Evolutionary conservation across 2,797 vertebrate genomes (phyloP), one percentile per base, ranked within the genome.

Genomic region (Octomys mimax): DNA sequence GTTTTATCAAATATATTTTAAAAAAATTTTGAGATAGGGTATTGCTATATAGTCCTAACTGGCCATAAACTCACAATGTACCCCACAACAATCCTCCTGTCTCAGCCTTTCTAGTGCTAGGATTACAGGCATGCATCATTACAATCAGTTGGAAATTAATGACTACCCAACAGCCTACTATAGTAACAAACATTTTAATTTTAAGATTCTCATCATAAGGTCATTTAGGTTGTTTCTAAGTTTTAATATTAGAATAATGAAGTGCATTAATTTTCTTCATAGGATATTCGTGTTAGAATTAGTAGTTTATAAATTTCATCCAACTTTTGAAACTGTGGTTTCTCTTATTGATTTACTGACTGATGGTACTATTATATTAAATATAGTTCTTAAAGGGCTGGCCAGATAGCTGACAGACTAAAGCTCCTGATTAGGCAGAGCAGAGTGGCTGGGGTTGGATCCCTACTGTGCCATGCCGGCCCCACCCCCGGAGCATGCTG

Each of bases 71-170:
- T 73, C 70, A 24, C 21, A 2, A 39, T 42, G 70, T 70, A 70
- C 33, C 68, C 33, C 6, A 36, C 33, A 36, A 36, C 2, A 46
- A 78, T 33, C 46, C 75, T 4, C 28, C 73, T 49, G 46, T 28
- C 75, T 49, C 73, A 46, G 46, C 14, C 42, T 77, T 22, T 46
- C 28, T 33, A 52, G 75, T 78, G 14, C 46, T 78, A 52, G 46
- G 46, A 78, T 78, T 52, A 78, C 7, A 78, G 75, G 75, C 73
- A 31, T 49, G 16, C 14, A 52, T 28, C 16, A 77, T 26, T 14
- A 77, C 73, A 77, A 19, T 26, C 46, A 78, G 42, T 46, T 89
- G 24, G 93, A 97, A 88, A 73, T 90, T 64, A 95, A 94, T 81
- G 82, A n/a, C 22, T 59, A 81, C 11, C 18, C 79, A 36, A 87